Evolutionary conservation across 2,113 vertebrate species (phyloP).

Genomic region (Indicator indicator): DNA sequence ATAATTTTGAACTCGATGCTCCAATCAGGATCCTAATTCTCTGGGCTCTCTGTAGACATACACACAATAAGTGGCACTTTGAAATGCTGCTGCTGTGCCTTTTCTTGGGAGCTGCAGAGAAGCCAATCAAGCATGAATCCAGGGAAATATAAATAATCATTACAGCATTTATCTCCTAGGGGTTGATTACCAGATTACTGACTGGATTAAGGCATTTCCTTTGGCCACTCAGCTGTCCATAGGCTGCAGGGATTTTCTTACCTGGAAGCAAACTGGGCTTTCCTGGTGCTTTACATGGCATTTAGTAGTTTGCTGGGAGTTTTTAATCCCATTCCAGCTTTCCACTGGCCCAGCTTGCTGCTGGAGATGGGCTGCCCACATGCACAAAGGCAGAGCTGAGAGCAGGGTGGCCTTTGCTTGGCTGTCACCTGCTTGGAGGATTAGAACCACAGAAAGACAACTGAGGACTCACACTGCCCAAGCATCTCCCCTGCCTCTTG

Average conservation of each 20-base stretch:
- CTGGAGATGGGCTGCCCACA: rapidly evolving
- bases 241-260: background rate
- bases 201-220: background rate
- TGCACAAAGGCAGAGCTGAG: background rate
- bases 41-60: background rate
- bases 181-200: background rate
- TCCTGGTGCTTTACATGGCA: slow-evolving; percentile 64
- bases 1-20: background rate
- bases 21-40: background rate
- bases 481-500: background rate
- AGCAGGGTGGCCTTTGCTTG: rapidly evolving
- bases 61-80: background rate
- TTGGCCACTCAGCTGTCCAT: background rate
- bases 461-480: rapidly evolving
- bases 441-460: rapidly evolving
- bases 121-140: background rate
- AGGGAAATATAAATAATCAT: background rate
- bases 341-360: background rate
- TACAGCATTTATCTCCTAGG: background rate
- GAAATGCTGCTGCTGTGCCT: background rate
- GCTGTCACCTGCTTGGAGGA: background rate
- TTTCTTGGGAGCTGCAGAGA: background rate
- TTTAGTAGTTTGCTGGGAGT: slow-evolving; percentile 29
- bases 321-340: slow-evolving; percentile 71
- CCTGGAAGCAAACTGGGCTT: slow-evolving; percentile 74